Base-by-base conservation (phyloP, 2,888 invertebrate genomes). In the Clitarchus hookeri region DNA sequence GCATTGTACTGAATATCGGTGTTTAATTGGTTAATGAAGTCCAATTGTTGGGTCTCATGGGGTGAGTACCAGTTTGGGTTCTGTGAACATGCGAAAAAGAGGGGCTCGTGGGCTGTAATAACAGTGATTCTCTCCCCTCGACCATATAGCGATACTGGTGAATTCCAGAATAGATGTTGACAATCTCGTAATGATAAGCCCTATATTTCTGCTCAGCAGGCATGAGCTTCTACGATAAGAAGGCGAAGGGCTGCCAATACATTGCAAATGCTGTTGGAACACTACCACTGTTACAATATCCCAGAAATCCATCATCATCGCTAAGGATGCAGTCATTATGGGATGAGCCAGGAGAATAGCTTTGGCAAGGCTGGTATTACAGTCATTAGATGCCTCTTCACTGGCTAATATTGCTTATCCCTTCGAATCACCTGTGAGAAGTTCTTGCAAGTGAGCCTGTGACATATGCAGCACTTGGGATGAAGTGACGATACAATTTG, bases 151-250 rank as follows among this genome's bases (percentile, higher is more conserved):
- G n/a, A n/a, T n/a, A n/a, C 36, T 80, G 8, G 4, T 80, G 26
- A 19, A 80, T 36, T 8, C 9, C 80, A 25, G 16, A 27, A 26
- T 80, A 80, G 12, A 80, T 44, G 12, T 13, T 26, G 12, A 80
- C 26, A 8, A 80, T 25, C 44, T 80, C 12, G 16, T 23, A 26
- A 80, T 80, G 12, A 44, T 65, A 65, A 16, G 65, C 65, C 16
- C 65, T 23, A 19, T 65, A 65, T 65, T 65, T 65, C 23, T 65
- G 80, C 80, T 80, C 8, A 26, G 80, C 80, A 80, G 80, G 80
- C 6, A 25, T 80, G 44, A 80, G 25, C 23, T 80, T 44, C 27
- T 23, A 16, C 16, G 80, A 80, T 25, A 80, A 80, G 44, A 80
- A 27, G 11, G 26, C 27, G 6, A 44, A 19, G 6, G 80, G 80